Evolutionary conservation across 2,888 invertebrate species (phyloP).

Genomic region (Bellardia bayeri): DNA sequence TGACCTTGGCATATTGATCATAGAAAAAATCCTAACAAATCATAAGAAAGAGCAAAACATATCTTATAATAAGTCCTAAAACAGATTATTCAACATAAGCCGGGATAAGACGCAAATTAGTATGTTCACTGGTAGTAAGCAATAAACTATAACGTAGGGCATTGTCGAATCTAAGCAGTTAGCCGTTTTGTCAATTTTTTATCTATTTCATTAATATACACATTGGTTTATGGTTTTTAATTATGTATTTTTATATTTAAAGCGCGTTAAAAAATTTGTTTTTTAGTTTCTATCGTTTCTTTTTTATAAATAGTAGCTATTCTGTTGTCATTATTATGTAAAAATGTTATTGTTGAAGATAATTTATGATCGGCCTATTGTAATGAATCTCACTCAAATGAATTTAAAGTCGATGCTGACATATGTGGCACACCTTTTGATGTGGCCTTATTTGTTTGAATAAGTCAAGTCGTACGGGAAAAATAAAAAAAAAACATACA

Average conservation of each 20-base stretch:
- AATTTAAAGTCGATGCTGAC: conserved; percentile 27
- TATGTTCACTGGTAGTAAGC: no score
- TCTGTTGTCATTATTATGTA: conserved; percentile 52
- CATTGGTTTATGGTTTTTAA: conserved; percentile 23
- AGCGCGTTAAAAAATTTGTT: conserved; percentile 21
- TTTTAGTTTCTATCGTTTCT: not conserved
- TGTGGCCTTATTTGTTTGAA: conserved; percentile 7
- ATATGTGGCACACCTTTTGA: conserved; percentile 48
- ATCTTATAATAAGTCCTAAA: no score
- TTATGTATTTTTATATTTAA: conserved; percentile 17
- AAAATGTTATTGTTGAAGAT: conserved; percentile 60
- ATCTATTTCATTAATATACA: not conserved
- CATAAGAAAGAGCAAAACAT: no score
- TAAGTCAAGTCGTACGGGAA: no score
- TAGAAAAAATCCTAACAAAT: no score
- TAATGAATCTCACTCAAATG: conserved; percentile 23
- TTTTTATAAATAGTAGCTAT: conserved; percentile 34
- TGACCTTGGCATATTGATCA: no score
- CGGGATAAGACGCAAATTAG: no score
- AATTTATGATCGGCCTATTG: conserved; percentile 62
- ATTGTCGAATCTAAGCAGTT: not conserved
- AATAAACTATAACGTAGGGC: not conserved
- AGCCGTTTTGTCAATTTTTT: not conserved
- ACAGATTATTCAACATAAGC: no score
- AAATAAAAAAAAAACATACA: not conserved